phyloP scores from a whole-genome alignment of 2,797 vertebrate genomes.

The Coluber constrictor region DNA sequence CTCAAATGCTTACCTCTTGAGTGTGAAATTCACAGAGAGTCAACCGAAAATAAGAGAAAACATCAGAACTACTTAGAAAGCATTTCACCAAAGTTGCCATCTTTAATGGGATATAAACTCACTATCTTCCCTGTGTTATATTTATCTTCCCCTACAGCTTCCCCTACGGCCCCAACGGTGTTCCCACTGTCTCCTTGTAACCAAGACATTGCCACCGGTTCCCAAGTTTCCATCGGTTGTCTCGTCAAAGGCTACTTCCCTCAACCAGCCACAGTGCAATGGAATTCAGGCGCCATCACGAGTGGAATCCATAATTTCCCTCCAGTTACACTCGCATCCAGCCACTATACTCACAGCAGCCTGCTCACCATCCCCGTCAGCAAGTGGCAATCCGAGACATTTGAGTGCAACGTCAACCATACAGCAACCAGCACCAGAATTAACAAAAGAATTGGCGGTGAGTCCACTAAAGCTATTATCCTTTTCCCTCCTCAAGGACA shows the following conservation, averaged over 20 bases:
- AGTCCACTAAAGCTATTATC: background rate
- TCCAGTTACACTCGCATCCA: fast-evolving
- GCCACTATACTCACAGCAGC: constrained; percentile 20
- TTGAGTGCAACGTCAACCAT: constrained; percentile 27
- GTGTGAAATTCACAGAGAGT: background rate
- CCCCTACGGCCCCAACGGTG: background rate
- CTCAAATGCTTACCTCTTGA: background rate
- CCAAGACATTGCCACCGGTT: fast-evolving
- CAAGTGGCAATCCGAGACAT: background rate
- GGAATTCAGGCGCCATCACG: background rate
- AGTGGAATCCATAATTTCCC: background rate
- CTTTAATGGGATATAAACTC: background rate
- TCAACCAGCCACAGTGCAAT: fast-evolving
- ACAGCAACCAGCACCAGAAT: fast-evolving
- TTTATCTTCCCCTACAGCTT: constrained; percentile 6
- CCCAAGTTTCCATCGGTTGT: constrained; percentile 13
- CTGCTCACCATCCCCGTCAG: background rate
- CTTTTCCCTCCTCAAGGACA: too few relatives aligned
- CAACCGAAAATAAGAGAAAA: background rate
- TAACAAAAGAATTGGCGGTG: background rate
- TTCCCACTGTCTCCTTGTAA: constrained; percentile 33
- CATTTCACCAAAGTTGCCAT: background rate
- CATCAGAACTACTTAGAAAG: background rate
- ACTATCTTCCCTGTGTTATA: background rate
- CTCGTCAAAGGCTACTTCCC: constrained; percentile 46